Conservation (phyloP, 2,113 vertebrate species). For the Echinops telfairi region DNA sequence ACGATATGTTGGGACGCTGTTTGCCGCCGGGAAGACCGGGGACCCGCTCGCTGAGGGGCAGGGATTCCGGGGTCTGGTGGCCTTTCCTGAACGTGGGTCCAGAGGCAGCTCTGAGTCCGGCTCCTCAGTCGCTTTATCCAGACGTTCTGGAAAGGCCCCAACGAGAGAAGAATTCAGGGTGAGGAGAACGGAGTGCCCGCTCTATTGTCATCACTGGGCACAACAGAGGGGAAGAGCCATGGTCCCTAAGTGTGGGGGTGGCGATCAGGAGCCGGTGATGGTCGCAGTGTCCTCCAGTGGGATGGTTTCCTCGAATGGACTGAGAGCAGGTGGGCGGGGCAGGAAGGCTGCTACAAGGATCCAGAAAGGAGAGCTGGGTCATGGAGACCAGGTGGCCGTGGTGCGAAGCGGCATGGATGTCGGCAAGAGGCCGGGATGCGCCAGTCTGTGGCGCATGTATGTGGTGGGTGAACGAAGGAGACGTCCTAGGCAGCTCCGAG, state of each 20-base stretch:
- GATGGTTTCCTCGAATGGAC: conserved; percentile 28
- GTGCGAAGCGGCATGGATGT: background rate
- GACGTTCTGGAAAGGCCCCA: conserved; percentile 59
- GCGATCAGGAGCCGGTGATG: background rate
- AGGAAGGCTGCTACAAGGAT: conserved; percentile 6
- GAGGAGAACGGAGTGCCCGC: conserved; percentile 8
- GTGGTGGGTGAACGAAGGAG: background rate
- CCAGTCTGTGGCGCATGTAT: too few species aligned
- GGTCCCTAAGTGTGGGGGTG: background rate
- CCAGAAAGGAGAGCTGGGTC: background rate
- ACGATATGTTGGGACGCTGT: conserved; percentile 72
- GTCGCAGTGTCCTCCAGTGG: conserved; percentile 29
- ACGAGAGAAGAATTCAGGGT: conserved; percentile 24
- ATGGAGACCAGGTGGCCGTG: background rate
- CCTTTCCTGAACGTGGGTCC: conserved; percentile 80
- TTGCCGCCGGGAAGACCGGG: conserved; percentile 79
- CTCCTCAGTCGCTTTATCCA: conserved; percentile 23
- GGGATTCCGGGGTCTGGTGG: conserved; percentile 86
- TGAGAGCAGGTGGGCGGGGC: background rate
- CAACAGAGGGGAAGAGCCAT: background rate
- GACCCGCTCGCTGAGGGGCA: conserved; percentile 87
- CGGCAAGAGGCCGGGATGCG: background rate
- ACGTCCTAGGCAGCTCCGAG: background rate
- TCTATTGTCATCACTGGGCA: conserved; percentile 31
- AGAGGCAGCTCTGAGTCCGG: conserved; percentile 49